Evolutionary conservation across 1,140 invertebrate genomes (phyloP).

Genomic region (Thaumatotibia leucotreta): DNA sequence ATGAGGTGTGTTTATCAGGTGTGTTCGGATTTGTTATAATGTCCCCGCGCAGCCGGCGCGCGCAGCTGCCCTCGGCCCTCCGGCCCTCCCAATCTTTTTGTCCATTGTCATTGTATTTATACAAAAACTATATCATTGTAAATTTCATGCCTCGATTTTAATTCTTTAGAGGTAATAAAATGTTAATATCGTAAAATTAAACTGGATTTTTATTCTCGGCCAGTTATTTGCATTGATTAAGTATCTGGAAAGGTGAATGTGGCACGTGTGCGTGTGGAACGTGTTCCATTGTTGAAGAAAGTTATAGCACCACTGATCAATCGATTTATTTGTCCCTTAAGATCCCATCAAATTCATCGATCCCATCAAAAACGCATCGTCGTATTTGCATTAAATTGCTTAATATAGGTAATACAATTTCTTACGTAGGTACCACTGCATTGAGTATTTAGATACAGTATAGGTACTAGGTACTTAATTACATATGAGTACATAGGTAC

Average conservation of each 20-base stretch:
- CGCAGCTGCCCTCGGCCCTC: slow-evolving; percentile 67
- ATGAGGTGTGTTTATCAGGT: slow-evolving; percentile 66
- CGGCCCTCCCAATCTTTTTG: slow-evolving; percentile 44
- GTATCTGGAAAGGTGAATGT: background rate
- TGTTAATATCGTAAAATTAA: background rate
- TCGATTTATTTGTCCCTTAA: background rate
- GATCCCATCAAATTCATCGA: no score
- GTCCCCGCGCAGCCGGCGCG: slow-evolving; percentile 60
- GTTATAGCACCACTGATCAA: background rate
- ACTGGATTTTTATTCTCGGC: background rate
- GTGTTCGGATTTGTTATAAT: slow-evolving; percentile 63
- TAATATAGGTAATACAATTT: no score
- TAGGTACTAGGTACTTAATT: no score
- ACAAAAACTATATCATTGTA: slow-evolving; percentile 4
- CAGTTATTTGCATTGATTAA: background rate
- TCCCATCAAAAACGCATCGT: no score
- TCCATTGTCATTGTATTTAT: no score
- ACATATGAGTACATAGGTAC: no score
- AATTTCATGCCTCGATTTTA: slow-evolving; percentile 5
- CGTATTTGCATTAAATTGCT: no score
- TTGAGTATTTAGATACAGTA: no score
- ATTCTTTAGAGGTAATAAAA: slow-evolving; percentile 1
- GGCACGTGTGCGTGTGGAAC: background rate
- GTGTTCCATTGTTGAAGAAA: background rate
- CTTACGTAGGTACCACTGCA: no score